These are phyloP conservation scores for Gephyroberyx darwinii DNA, from an alignment of 2,797 vertebrate species.

Conservation along the genomic window DNA sequence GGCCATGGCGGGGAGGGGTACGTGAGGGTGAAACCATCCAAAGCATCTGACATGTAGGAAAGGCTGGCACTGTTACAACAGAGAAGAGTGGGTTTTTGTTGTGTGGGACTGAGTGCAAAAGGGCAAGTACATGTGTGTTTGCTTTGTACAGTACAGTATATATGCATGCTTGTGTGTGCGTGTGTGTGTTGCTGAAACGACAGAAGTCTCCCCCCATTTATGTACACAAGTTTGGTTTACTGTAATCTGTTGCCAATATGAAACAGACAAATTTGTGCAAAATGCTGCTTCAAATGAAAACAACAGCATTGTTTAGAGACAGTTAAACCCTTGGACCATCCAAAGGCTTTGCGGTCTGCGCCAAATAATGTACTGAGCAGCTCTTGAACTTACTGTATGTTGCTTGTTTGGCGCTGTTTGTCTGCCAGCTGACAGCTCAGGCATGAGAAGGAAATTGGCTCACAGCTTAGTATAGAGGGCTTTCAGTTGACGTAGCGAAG, in stretches of 20 bases:
- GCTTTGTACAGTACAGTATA: too few relatives aligned
- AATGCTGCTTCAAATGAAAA: too few relatives aligned
- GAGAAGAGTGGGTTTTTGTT: background rate
- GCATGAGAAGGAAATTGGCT: background rate
- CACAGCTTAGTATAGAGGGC: background rate
- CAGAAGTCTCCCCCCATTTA: too few relatives aligned
- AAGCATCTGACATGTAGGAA: background rate
- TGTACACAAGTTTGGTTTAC: background rate
- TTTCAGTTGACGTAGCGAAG: too few relatives aligned
- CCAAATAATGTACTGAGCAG: constrained; percentile 10
- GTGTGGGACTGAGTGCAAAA: too few relatives aligned
- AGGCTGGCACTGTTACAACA: background rate
- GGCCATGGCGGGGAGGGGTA: too few relatives aligned
- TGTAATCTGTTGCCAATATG: background rate
- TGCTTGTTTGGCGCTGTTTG: background rate
- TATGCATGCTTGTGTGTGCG: too few relatives aligned
- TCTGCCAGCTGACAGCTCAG: constrained; percentile 1
- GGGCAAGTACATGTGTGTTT: too few relatives aligned
- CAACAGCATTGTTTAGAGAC: too few relatives aligned
- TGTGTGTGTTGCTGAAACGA: background rate
- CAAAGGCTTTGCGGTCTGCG: too few relatives aligned
- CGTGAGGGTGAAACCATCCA: background rate
- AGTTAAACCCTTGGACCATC: constrained; percentile 3
- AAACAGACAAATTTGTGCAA: background rate
- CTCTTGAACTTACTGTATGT: background rate